Evolutionary conservation across 2,888 invertebrate genomes (phyloP).

Genomic region (Lacanobia oleracea): DNA sequence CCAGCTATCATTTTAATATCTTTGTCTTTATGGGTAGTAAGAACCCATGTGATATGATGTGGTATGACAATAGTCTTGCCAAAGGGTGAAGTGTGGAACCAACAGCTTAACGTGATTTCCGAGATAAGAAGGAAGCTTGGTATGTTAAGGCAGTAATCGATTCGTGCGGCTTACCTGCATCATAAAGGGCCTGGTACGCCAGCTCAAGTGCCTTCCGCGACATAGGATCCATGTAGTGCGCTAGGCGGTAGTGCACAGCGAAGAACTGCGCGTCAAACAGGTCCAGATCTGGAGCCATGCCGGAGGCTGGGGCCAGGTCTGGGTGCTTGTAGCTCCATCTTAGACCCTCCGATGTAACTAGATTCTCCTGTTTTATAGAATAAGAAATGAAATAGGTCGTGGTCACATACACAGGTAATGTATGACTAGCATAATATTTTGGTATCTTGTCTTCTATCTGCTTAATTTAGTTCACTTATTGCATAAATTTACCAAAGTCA

Average conservation of each 20-base stretch:
- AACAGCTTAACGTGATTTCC: no score
- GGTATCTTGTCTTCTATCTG: no score
- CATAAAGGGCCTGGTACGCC: constrained; percentile 93
- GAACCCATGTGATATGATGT: no score
- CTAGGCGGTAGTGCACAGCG: constrained; percentile 92
- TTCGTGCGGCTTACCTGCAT: constrained; percentile 86
- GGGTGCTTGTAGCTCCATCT: constrained; percentile 78
- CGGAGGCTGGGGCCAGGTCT: constrained; percentile 86
- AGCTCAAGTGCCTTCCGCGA: constrained; percentile 93
- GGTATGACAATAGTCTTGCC: no score
- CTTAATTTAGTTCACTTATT: no score
- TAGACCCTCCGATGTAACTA: constrained; percentile 90
- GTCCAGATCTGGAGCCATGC: constrained; percentile 90
- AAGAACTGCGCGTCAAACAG: constrained; percentile 94
- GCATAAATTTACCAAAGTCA: no score
- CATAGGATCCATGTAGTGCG: constrained; percentile 85
- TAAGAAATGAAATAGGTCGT: background rate
- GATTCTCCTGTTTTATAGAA: constrained; percentile 78
- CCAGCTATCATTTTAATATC: no score
- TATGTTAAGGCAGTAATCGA: no score
- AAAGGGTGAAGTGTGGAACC: no score
- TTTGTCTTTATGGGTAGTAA: no score
- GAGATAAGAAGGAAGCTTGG: no score
- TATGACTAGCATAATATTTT: background rate
- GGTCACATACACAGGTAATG: background rate